These are phyloP conservation scores for Dicyrtomina minuta DNA, from an alignment of 2,888 invertebrate genomes.

Conservation along the genomic window DNA sequence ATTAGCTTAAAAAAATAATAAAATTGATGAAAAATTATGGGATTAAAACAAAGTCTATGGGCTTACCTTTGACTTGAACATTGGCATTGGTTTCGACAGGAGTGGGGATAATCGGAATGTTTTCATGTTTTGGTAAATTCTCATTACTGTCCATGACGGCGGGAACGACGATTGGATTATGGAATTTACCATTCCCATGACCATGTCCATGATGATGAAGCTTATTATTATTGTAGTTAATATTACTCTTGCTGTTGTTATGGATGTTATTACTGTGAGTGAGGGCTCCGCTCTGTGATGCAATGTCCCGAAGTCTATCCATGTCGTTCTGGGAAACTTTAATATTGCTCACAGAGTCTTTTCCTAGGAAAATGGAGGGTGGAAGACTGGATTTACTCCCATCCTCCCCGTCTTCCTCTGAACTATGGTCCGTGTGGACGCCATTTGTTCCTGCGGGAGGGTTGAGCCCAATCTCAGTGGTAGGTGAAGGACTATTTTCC, in stretches of 20 bases:
- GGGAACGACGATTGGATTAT: slow-evolving; percentile 37
- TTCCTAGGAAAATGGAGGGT: slow-evolving; percentile 42
- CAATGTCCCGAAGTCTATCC: slow-evolving; percentile 45
- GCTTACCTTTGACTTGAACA: slow-evolving; percentile 48
- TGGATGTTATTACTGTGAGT: slow-evolving; percentile 32
- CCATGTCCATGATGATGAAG: no score
- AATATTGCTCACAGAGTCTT: slow-evolving; percentile 46
- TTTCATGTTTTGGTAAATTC: slow-evolving; percentile 49
- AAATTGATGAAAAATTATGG: background rate
- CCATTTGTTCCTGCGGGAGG: slow-evolving; percentile 24
- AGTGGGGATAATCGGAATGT: slow-evolving; percentile 36
- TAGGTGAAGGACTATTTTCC: slow-evolving; percentile 51
- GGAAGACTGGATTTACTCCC: slow-evolving; percentile 13
- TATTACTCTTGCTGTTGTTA: slow-evolving; percentile 32
- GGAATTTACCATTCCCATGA: slow-evolving; percentile 28
- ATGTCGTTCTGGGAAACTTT: slow-evolving; percentile 45
- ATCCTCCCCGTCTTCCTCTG: slow-evolving; percentile 41
- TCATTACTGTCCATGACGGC: slow-evolving; percentile 44
- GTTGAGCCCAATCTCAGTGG: slow-evolving; percentile 29
- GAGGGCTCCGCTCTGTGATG: slow-evolving; percentile 40
- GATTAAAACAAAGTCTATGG: slow-evolving; percentile 1
- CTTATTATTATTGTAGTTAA: slow-evolving; percentile 33
- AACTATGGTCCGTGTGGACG: slow-evolving; percentile 33
- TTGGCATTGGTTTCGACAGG: slow-evolving; percentile 44
- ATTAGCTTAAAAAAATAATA: background rate